Evolutionary conservation across 2,888 invertebrate genomes (phyloP).

Genomic region (Limnephilus marmoratus): DNA sequence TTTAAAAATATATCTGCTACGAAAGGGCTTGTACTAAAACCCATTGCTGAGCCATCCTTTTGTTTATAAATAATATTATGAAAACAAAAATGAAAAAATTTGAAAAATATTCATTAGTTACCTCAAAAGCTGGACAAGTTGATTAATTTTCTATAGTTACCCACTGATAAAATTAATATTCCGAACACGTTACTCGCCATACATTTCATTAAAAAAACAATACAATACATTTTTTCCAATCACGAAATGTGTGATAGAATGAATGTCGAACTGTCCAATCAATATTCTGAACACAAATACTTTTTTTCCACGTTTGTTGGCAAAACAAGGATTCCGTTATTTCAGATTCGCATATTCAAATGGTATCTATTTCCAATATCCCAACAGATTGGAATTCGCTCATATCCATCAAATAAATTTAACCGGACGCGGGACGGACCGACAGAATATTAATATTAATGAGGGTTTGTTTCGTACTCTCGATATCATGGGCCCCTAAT

Average conservation of each 20-base stretch:
- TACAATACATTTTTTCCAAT: neutral
- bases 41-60: too few species aligned
- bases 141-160: neutral
- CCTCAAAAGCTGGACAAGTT: neutral
- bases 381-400: neutral
- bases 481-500: neutral
- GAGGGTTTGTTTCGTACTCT: neutral
- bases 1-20: too few species aligned
- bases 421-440: neutral
- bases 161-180: neutral
- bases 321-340: neutral
- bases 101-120: neutral
- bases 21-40: too few species aligned
- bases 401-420: conserved; percentile 2
- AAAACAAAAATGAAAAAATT: too few species aligned
- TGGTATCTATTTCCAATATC: neutral
- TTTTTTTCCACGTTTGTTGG: neutral
- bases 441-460: conserved; percentile 6
- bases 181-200: neutral
- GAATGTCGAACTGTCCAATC: neutral
- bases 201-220: neutral
- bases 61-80: too few species aligned
- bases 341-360: neutral
- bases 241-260: neutral
- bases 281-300: neutral